Percentiles rank a stretch among this genome's conserved stretches.
phyloP scores from a whole-genome alignment of 2,797 vertebrate genomes.

The Tauraco hartlaubi region DNA sequence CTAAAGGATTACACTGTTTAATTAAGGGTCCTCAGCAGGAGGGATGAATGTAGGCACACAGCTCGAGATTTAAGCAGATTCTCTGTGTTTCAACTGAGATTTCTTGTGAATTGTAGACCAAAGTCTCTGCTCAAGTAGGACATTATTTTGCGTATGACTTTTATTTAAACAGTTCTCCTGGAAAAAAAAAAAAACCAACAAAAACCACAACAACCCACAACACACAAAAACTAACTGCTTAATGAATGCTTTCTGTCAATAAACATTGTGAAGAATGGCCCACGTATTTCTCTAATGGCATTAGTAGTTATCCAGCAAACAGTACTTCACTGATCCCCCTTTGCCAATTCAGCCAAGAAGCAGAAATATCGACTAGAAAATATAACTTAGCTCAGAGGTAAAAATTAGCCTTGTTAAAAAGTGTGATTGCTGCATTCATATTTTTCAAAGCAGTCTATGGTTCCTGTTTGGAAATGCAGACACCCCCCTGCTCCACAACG shows the following conservation, averaged over 20 bases:
- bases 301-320: neutral
- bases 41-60: neutral
- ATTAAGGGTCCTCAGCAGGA: neutral
- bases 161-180: neutral
- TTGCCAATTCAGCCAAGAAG: neutral
- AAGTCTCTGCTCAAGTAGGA: neutral
- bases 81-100: neutral
- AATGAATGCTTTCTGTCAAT: neutral
- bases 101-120: rapidly evolving
- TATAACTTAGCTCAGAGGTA: neutral
- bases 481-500: neutral
- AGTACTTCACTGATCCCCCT: neutral
- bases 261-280: neutral
- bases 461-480: neutral
- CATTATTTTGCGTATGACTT: neutral
- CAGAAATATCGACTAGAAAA: neutral
- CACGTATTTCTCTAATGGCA: neutral
- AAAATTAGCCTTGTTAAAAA: neutral
- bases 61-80: neutral
- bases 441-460: neutral
- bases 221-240: neutral
- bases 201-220: neutral
- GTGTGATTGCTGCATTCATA: constrained; percentile 4
- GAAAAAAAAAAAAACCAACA: neutral
- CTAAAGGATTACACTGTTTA: neutral